Evolutionary conservation across 2,888 invertebrate species (phyloP).

Genomic region (Sycophila texana): DNA sequence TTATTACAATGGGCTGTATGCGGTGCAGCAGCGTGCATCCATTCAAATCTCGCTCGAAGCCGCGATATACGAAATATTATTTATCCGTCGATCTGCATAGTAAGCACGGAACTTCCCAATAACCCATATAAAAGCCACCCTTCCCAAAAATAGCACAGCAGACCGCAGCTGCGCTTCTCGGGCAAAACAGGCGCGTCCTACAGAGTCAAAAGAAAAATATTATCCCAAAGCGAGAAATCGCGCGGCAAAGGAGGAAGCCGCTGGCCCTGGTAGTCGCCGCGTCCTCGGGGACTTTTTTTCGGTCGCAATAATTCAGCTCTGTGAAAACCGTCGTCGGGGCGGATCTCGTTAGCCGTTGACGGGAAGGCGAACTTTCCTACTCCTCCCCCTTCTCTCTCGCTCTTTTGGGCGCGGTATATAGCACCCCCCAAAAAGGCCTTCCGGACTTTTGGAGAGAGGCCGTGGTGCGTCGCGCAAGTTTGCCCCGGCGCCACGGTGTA

Average conservation of each 20-base stretch:
- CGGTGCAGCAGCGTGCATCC: too few relatives aligned
- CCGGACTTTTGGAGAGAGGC: slow-evolving; percentile 22
- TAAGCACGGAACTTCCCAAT: slow-evolving; percentile 15
- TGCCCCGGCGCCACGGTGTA: background rate
- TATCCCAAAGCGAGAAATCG: slow-evolving; percentile 59
- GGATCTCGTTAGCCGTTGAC: slow-evolving; percentile 70
- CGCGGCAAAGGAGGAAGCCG: slow-evolving; percentile 48
- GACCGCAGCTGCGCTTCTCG: slow-evolving; percentile 1
- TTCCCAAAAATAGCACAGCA: slow-evolving; percentile 15
- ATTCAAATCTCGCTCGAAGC: too few relatives aligned
- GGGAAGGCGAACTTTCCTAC: slow-evolving; percentile 60
- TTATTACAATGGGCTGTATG: too few relatives aligned
- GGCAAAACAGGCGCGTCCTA: slow-evolving; percentile 3
- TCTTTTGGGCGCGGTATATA: background rate
- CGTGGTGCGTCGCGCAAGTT: background rate
- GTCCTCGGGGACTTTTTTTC: background rate
- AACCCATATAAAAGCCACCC: background rate
- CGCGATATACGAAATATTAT: slow-evolving; percentile 29
- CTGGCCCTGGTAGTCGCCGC: slow-evolving; percentile 12
- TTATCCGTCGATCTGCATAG: slow-evolving; percentile 44
- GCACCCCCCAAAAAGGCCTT: slow-evolving; percentile 23
- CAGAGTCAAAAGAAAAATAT: slow-evolving; percentile 51
- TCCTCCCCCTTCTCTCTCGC: slow-evolving; percentile 42
- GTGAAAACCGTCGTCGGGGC: slow-evolving; percentile 53
- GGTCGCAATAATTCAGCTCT: slow-evolving; percentile 17